phyloP scores from a whole-genome alignment of 2,888 invertebrate genomes.

The Agrotis ipsilon region DNA sequence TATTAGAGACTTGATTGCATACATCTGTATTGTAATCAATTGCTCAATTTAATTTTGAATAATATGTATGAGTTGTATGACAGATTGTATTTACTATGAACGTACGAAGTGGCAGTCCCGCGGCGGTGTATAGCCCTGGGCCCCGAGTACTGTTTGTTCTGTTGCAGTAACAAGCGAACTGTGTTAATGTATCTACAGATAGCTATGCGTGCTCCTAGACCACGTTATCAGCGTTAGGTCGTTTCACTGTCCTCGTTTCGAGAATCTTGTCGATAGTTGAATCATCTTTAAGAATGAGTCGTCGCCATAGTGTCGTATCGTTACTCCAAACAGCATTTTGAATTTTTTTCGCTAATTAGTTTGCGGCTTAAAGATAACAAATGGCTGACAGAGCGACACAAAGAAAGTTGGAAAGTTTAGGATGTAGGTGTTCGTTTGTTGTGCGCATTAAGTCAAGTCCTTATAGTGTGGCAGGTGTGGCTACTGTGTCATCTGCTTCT shows the following conservation, averaged over 20 bases:
- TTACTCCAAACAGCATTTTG: slow-evolving; percentile 43
- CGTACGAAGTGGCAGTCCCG: slow-evolving; percentile 66
- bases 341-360: slow-evolving; percentile 51
- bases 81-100: slow-evolving; percentile 71
- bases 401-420: slow-evolving; percentile 68
- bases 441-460: slow-evolving; percentile 61
- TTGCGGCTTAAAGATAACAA: slow-evolving; percentile 53
- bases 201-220: slow-evolving; percentile 79
- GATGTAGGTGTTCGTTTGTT: slow-evolving; percentile 62
- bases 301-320: slow-evolving; percentile 42
- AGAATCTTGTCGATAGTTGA: slow-evolving; percentile 70
- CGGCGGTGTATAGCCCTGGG: slow-evolving; percentile 61
- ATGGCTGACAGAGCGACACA: slow-evolving; percentile 32
- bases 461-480: slow-evolving; percentile 59
- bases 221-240: slow-evolving; percentile 85
- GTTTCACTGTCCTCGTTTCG: slow-evolving; percentile 84
- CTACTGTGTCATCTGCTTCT: slow-evolving; percentile 61
- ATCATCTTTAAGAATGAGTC: slow-evolving; percentile 61
- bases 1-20: slow-evolving; percentile 52
- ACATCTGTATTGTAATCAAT: slow-evolving; percentile 26
- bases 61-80: slow-evolving; percentile 44
- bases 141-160: slow-evolving; percentile 66
- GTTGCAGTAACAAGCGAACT: slow-evolving; percentile 72
- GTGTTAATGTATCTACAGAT: slow-evolving; percentile 76
- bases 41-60: slow-evolving; percentile 52